phyloP scores from a whole-genome alignment of 2,113 vertebrate genomes.

The Phoenicopterus ruber region DNA sequence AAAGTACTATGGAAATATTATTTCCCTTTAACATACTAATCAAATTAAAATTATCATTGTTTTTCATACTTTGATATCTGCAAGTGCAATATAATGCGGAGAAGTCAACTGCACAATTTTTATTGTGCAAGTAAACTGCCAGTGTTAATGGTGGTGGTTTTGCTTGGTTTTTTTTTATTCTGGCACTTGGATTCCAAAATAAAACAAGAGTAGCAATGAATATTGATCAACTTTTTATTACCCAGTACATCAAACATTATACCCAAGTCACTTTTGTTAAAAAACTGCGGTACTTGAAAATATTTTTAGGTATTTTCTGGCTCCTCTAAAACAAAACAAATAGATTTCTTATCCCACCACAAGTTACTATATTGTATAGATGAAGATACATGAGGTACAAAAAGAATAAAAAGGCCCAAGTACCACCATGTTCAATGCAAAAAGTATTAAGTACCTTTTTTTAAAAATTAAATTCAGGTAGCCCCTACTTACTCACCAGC shows the following conservation, averaged over 20 bases:
- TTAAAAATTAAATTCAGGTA: background rate
- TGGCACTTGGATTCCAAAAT: background rate
- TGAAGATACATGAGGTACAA: background rate
- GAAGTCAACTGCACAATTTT: background rate
- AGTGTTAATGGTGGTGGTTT: background rate
- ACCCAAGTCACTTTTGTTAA: background rate
- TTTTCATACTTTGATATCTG: background rate
- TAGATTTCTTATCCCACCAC: background rate
- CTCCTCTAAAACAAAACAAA: background rate
- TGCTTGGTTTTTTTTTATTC: background rate
- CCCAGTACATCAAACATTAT: background rate
- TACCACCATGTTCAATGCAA: background rate
- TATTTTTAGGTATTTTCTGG: background rate
- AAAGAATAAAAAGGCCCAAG: background rate
- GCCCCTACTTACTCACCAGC: background rate
- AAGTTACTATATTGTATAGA: background rate
- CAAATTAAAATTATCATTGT: background rate
- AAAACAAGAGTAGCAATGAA: background rate
- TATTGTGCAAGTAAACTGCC: background rate
- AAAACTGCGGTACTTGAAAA: background rate
- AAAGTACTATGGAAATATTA: background rate
- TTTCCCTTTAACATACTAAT: background rate
- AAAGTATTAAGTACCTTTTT: background rate
- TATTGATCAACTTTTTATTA: slow-evolving; percentile 28
- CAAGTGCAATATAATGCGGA: background rate